Base-by-base conservation (phyloP, 2,888 invertebrate species). In the Agrotis segetum region DNA sequence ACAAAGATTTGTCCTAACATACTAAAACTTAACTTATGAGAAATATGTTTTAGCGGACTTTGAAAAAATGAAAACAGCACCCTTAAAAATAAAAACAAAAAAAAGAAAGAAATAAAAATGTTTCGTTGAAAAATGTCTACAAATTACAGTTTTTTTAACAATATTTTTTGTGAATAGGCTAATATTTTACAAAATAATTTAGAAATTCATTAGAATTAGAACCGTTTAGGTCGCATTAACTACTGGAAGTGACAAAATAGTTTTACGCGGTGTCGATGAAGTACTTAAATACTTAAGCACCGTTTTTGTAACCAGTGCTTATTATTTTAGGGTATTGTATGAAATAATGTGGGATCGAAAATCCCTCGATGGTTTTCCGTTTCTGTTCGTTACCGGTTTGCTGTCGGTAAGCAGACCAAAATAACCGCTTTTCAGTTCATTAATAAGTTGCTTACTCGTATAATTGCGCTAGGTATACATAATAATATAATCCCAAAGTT, bases 1-100 rank as follows among this genome's bases (percentile, higher is more conserved):
- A 83, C 2, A 1, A 81, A 13, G 6, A 81, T 53, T 68, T 83
- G 80, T 49, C 61, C 71, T 53, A 81, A 83, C 81, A 81, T 81
- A 5, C 24, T 2, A 2, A 13, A 73, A 17, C n/a, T 6, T 44
- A 1, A 9, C n/a, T 14, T 7, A n/a, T 46, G 11, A 24, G 16
- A 19, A 1, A 2, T 4, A 11, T 34, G 1, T 14, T 21, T 19
- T 17, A 19, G 9, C 16, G 11, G 40, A n/a, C 3, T 19, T 21
- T 21, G 49, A 7, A 0, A 61, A 11, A 11, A 40, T 3, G 2
- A 19, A 0, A 2, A 21, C 0, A 17, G 29, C 2, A 7, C 0
- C 14, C 34, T 14, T 2, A 13, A 34, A 16, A 62, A 2, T 19
- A 3, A 40, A 40, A 40, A 40, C 40, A 1, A 40, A 40, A 11